These are phyloP conservation scores for Drosophila subobscura DNA, from an alignment of 1,140 invertebrate species.

Conservation along the genomic window DNA sequence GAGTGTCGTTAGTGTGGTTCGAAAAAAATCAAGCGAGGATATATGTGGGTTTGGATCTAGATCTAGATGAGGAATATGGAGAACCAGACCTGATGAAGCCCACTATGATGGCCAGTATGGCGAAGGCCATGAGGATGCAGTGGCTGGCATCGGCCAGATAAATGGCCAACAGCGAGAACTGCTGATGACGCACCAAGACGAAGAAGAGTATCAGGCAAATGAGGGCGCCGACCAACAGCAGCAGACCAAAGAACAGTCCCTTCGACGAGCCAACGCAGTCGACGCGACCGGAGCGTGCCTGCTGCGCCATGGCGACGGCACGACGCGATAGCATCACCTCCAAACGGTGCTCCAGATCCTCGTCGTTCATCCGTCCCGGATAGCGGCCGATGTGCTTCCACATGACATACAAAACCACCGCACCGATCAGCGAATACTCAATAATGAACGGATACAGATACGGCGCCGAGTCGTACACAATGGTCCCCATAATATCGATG, in stretches of 20 bases:
- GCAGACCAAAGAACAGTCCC: constrained; percentile 96
- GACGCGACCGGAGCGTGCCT: constrained; percentile 91
- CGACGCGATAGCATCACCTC: constrained; percentile 92
- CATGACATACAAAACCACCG: constrained; percentile 98
- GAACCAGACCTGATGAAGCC: constrained; percentile 91
- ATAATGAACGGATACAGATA: constrained; percentile 98
- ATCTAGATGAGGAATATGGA: background rate
- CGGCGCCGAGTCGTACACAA: constrained; percentile 94
- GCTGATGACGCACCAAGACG: constrained; percentile 93
- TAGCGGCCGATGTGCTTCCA: constrained; percentile 97
- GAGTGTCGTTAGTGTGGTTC: background rate
- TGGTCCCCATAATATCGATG: constrained; percentile 95
- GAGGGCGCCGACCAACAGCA: constrained; percentile 94
- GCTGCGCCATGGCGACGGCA: constrained; percentile 92
- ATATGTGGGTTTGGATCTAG: background rate
- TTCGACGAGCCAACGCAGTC: constrained; percentile 96
- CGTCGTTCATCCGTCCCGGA: constrained; percentile 91
- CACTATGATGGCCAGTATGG: constrained; percentile 94
- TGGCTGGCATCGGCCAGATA: constrained; percentile 96
- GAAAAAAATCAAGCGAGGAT: background rate
- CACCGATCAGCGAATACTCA: constrained; percentile 98
- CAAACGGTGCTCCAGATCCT: constrained; percentile 92
- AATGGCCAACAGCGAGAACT: constrained; percentile 92
- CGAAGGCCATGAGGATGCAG: constrained; percentile 93
- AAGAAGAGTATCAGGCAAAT: constrained; percentile 98